Percentiles rank a stretch among this genome's conserved stretches.
Conservation (phyloP, 2,888 invertebrate species). For the Tholera decimalis region DNA sequence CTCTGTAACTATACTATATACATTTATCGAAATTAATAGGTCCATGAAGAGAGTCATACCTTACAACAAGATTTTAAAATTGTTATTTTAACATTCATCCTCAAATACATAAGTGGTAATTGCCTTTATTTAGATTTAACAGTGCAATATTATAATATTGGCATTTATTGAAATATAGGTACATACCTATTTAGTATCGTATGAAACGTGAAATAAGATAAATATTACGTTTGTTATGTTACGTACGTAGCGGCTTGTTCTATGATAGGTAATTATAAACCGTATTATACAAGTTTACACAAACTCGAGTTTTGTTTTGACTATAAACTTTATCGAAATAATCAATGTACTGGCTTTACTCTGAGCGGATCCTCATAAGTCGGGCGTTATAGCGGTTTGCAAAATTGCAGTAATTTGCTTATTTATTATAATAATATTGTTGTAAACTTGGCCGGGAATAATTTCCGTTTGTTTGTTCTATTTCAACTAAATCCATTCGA, state of each 20-base stretch:
- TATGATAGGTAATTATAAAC: too few relatives aligned
- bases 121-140: too few relatives aligned
- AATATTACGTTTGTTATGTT: not conserved
- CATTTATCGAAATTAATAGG: too few relatives aligned
- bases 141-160: slow-evolving; percentile 2
- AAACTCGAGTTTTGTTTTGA: not conserved
- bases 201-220: not conserved
- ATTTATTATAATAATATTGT: slow-evolving; percentile 29
- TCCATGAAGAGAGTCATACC: too few relatives aligned
- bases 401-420: slow-evolving; percentile 18
- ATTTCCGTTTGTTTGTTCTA: slow-evolving; percentile 26
- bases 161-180: slow-evolving; percentile 5
- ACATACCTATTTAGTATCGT: not conserved
- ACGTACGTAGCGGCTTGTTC: too few relatives aligned
- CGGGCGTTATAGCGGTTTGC: not conserved
- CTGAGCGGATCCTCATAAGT: not conserved
- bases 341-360: not conserved
- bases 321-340: slow-evolving; percentile 6
- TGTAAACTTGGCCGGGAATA: slow-evolving; percentile 18
- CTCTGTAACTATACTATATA: too few relatives aligned
- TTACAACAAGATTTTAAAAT: too few relatives aligned
- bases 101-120: too few relatives aligned
- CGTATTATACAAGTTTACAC: too few relatives aligned
- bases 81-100: too few relatives aligned
- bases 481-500: slow-evolving; percentile 32